phyloP scores from a whole-genome alignment of 2,797 vertebrate genomes.

The Platalea minor region DNA sequence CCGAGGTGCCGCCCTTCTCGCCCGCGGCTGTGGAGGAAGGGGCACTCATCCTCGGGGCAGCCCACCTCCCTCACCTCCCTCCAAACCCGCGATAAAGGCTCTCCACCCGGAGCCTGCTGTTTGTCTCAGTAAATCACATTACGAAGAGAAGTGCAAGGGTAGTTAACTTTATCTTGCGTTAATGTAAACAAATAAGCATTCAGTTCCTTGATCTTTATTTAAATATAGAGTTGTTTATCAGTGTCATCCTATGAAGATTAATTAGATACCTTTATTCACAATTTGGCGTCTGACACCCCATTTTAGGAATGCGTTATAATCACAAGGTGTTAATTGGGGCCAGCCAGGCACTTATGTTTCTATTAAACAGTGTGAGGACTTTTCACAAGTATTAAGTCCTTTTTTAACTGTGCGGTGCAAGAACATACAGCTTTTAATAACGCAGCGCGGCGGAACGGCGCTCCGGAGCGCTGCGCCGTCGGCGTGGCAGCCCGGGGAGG shows the following conservation, averaged over 20 bases:
- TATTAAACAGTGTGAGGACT: constrained; percentile 90
- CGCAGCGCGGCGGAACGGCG: neutral
- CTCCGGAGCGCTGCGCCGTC: neutral
- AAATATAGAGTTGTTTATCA: constrained; percentile 84
- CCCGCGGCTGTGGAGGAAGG: neutral
- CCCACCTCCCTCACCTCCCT: neutral
- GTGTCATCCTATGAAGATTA: constrained; percentile 87
- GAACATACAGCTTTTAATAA: constrained; percentile 56
- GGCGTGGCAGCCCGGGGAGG: neutral
- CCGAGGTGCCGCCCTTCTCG: neutral
- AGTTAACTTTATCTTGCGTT: constrained; percentile 63
- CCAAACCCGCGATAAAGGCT: neutral
- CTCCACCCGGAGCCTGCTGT: neutral
- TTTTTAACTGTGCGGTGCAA: constrained; percentile 70
- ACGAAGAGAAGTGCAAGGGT: constrained; percentile 8
- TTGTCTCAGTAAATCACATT: constrained; percentile 5
- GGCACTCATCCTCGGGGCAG: fast-evolving
- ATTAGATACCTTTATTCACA: constrained; percentile 83
- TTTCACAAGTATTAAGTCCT: constrained; percentile 66
- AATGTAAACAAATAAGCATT: constrained; percentile 80
- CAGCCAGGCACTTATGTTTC: constrained; percentile 92
- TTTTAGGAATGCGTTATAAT: constrained; percentile 92
- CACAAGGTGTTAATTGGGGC: constrained; percentile 99
- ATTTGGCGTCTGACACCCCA: constrained; percentile 83
- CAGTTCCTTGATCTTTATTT: constrained; percentile 79